Evolutionary conservation across 2,113 vertebrate species (phyloP), one percentile per base, ranked within the genome.

Genomic region (Colossoma macropomum): DNA sequence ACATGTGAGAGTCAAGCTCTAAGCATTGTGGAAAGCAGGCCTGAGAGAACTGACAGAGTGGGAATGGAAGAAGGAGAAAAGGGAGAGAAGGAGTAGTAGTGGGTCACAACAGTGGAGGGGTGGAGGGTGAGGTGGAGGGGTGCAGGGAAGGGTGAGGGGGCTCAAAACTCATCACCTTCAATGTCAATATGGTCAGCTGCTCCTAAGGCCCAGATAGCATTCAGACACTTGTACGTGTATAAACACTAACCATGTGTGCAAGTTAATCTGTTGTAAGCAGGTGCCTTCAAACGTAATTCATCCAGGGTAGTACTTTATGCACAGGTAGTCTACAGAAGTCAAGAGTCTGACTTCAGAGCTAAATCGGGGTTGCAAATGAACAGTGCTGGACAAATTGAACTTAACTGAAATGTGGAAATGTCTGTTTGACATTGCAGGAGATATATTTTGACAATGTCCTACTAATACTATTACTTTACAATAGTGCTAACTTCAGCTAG

Each of bases 1-100:
- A 56, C 72, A 78, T 86, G 78, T 80, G 78, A 85, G 59, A 79
- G 73, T 79, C 38, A n/a, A 38, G 84, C 71, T 38, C 73, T 68
- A 63, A 63, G 80, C 79, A 73, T 84, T 73, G 75, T 82, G 71
- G 74, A 73, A 83, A 75, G 41, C 38, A 68, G 25, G 34, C 59
- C 56, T 60, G 66, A 72, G n/a, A 68, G 45, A 54, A 34, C 34
- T 41, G 45, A 19, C 54, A 77, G 59, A 80, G 4, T 30, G 27
- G 27, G 21, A 38, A 41, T 41, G 25, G 10, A 63, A 23, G 52
- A 63, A 45, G 27, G 48, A 74, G 32, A 23, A 28, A 62, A 62
- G 56, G 28, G 62, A 45, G 50, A 79, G 50, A 66, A 52, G 38
- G 27, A 59, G 11, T 54, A 54, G 48, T 71, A 56, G 34, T 70